Evolutionary conservation across 1,140 invertebrate genomes (phyloP).

Genomic region (Lepidurus arcticus): DNA sequence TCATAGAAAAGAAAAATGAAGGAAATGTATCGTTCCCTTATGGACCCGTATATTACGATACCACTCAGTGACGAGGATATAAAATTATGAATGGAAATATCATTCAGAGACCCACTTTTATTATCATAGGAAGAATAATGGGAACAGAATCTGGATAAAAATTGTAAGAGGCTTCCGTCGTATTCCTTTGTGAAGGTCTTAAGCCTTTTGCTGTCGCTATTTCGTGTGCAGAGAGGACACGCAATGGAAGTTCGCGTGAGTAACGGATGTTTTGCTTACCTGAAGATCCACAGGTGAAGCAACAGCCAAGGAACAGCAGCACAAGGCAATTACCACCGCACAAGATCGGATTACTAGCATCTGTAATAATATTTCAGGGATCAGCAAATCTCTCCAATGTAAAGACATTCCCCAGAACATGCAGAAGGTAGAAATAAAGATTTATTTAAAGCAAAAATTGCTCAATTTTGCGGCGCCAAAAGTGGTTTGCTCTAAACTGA

Average conservation of each 20-base stretch:
- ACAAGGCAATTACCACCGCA: slow-evolving; percentile 4
- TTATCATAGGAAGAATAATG: neutral
- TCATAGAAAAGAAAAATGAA: neutral
- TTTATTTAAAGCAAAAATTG: too few species aligned
- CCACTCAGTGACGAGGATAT: neutral
- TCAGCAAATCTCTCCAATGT: too few species aligned
- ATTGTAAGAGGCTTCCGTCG: neutral
- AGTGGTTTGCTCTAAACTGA: too few species aligned
- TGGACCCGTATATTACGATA: slow-evolving; percentile 2
- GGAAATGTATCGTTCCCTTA: neutral
- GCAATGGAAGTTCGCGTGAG: neutral
- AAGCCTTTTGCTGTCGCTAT: neutral
- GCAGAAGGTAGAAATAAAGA: too few species aligned
- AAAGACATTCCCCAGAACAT: too few species aligned
- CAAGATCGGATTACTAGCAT: neutral
- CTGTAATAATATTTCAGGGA: neutral
- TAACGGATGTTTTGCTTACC: neutral
- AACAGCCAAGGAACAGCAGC: neutral
- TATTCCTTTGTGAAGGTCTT: neutral
- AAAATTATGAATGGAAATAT: slow-evolving; percentile 13
- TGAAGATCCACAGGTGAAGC: neutral
- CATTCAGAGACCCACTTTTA: slow-evolving; percentile 15
- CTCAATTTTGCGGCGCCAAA: too few species aligned
- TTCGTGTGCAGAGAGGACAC: neutral
- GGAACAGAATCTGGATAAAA: neutral